Base-by-base conservation (phyloP, 2,797 vertebrate species). In the Jordanella pulchra region DNA sequence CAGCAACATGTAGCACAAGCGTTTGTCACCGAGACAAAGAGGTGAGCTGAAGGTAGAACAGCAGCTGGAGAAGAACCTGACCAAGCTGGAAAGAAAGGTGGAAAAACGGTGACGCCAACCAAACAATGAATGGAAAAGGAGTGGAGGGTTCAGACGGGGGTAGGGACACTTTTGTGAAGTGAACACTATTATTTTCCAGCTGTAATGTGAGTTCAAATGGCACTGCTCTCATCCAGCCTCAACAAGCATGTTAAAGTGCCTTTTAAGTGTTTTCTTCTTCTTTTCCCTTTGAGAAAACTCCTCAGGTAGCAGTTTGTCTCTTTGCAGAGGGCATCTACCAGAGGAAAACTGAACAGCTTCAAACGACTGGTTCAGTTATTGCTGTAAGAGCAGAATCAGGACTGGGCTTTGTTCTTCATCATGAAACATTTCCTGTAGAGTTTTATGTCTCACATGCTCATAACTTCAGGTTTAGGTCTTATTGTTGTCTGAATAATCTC, bases 1-100 rank as follows among this genome's bases (percentile, higher is more conserved):
- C 13, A 69, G 71, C 72, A 69, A 44, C 81, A 79, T 80, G 86
- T 82, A 79, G 76, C 80, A 87, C 81, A 83, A 82, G 72, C 53
- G 74, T 73, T 79, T 84, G 78, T 80, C 77, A 68, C 13, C 58
- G 45, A 71, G 47, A 44, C 35, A 12, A 35, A 25, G 60, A 51
- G 64, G 66, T 13, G 76, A 47, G 65, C 1, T 17, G 56, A 32
- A 4, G 30, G 13, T 35, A 55, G 44, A 32, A 45, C 9, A 48
- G 12, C 3, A 4, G 35, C 18, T 51, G 3, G 32, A 65, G 13
- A 32, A 60, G 25, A 60, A 54, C 58, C 3, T 67, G 21, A 63
- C 13, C 3, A 32, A 67, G 45, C 25, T 6, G n/a, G 15, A 28
- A 13, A 35, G 21, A 48, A 51, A 55, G 25, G 70, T 42, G 7